phyloP scores from a whole-genome alignment of 2,113 vertebrate species.

The Nymphicus hollandicus region DNA sequence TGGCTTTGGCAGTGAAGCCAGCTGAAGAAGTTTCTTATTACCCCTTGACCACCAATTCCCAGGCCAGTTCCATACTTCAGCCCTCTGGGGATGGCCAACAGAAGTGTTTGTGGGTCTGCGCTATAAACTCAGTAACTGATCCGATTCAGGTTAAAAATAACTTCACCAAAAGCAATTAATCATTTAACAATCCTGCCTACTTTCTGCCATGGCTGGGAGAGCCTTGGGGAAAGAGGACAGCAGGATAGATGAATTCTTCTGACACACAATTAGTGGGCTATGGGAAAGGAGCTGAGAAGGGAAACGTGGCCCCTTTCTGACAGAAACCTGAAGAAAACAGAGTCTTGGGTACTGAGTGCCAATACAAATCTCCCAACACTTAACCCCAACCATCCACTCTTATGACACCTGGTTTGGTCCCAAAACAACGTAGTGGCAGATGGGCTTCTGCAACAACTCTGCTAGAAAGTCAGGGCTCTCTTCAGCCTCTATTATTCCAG shows the following conservation, averaged over 20 bases:
- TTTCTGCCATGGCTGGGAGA: conserved; percentile 19
- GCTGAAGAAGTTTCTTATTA: conserved; percentile 20
- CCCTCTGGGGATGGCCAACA: conserved; percentile 12
- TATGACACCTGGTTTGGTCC: not conserved
- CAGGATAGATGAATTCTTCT: conserved; percentile 36
- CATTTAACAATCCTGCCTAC: conserved; percentile 26
- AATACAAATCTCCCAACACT: not conserved
- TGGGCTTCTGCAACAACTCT: not conserved
- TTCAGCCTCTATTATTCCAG: not conserved
- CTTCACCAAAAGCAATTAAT: conserved; percentile 22
- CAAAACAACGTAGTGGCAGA: not conserved
- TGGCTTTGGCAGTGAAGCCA: not conserved
- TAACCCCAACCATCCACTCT: not conserved
- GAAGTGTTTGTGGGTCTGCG: not conserved
- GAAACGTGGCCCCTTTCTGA: conserved; percentile 11
- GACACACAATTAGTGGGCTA: not conserved
- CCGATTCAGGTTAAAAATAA: conserved; percentile 58
- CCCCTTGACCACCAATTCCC: conserved; percentile 27
- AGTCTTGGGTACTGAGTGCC: not conserved
- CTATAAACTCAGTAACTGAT: not conserved
- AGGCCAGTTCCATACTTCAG: conserved; percentile 5
- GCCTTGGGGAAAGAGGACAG: conserved; percentile 49
- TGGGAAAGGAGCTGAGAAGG: conserved; percentile 28
- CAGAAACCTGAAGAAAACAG: conserved; percentile 23
- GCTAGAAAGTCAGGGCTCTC: not conserved